Evolutionary conservation across 53 echinoderm and acorn worm genomes (phyloP), one percentile per base, ranked within the genome.

Genomic region (Stichopus horrens): DNA sequence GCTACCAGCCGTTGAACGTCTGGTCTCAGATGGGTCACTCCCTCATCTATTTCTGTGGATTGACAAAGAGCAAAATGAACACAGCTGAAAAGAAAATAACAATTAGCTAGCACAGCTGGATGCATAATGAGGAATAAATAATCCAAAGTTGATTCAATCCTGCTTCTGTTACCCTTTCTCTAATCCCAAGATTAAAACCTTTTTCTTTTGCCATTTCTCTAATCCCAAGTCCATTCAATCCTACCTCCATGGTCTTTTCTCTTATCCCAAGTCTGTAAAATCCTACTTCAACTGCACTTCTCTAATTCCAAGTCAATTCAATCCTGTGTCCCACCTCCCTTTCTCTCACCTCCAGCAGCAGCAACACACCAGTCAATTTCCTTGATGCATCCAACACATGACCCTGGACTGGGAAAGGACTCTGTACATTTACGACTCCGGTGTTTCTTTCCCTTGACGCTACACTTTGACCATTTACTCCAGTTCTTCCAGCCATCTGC

Each of bases 321-420:
- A 37, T 37, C 37, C 37, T 37, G 0, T 37, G 37, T 2, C 37
- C 37, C 37, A 37, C 2, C 37, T 37, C 37, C 37, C 37, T 37
- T 67, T 67, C 4, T 9, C 91, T 80, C 13, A 95, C 95, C 95
- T 79, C 85, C 91, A 52, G 52, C 71, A 52, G 52, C 71, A 16
- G 73, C 67, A 60, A 76, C 68, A 60, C 96, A 96, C 86, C 92
- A 92, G 58, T 90, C 76, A 5, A 97, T 92, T 55, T 97, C 92
- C 76, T 97, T 97, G 83, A 95, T 86, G 22, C 95, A 97, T 13
- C 95, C 97, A 85, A 87, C 77, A 73, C 97, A 97, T 78, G 90
- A 84, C 4, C 91, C 91, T 23, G 74, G 58, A 1, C 68, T 52
- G 11, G 97, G 97, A 23, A 68, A 79, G 21, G 88, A 37, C 57